These are phyloP conservation scores for Elanus axillaris DNA, from an alignment of 2,113 vertebrate genomes.

Conservation along the genomic window DNA sequence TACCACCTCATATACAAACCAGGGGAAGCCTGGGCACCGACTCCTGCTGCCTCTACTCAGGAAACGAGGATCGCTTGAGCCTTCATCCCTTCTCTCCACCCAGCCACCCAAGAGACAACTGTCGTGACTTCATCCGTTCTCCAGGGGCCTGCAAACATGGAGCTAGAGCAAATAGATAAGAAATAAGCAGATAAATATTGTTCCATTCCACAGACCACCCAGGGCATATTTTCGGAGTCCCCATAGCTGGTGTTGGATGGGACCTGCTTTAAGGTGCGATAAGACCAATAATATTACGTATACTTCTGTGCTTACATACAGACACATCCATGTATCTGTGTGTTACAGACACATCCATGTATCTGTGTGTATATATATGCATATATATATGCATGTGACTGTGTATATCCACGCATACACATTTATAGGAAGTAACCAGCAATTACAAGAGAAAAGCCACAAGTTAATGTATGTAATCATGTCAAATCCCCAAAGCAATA, in stretches of 20 bases:
- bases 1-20: background rate
- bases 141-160: background rate
- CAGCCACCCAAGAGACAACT: background rate
- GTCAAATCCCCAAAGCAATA: conserved; percentile 28
- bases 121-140: background rate
- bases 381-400: background rate
- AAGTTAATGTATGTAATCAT: conserved; percentile 28
- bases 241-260: accelerated
- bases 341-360: background rate
- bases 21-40: background rate
- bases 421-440: background rate
- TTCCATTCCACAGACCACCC: background rate
- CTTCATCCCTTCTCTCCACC: background rate
- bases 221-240: background rate
- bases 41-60: background rate
- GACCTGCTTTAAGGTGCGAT: background rate
- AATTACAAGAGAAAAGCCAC: conserved; percentile 36
- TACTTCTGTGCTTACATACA: background rate
- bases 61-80: background rate
- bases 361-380: background rate
- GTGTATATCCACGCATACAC: background rate
- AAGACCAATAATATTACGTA: background rate
- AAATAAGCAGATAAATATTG: background rate
- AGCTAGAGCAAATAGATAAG: background rate
- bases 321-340: background rate